Evolutionary conservation across 2,113 vertebrate species (phyloP).

Genomic region (Pachypanchax playfairii): DNA sequence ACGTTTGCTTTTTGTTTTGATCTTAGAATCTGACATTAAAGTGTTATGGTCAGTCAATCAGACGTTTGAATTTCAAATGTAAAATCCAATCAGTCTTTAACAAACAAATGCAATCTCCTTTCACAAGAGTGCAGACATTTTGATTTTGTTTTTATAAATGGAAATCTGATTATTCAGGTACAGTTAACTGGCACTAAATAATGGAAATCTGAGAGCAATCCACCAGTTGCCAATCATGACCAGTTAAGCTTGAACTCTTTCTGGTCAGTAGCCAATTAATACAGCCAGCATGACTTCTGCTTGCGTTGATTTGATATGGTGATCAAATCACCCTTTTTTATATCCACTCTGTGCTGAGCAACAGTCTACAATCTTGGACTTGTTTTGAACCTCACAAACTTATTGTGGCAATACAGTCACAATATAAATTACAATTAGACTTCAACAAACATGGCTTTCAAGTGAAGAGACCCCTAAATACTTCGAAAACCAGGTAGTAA

Average conservation of each 20-base stretch:
- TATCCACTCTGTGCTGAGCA: conserved; percentile 47
- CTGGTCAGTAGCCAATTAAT: neutral
- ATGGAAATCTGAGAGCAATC: neutral
- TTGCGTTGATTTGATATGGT: conserved; percentile 31
- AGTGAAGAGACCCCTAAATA: conserved; percentile 46
- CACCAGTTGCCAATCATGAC: neutral
- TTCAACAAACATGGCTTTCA: conserved; percentile 54
- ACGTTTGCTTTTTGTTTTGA: too few relatives aligned
- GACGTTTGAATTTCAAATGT: too few relatives aligned
- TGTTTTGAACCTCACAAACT: conserved; percentile 36
- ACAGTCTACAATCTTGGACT: conserved; percentile 15
- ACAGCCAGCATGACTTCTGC: conserved; percentile 11
- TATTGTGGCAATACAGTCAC: conserved; percentile 41
- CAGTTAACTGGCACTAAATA: neutral
- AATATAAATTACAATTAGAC: conserved; percentile 61
- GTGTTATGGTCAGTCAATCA: too few relatives aligned
- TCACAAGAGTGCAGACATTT: neutral
- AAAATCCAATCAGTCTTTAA: too few relatives aligned
- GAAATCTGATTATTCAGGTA: neutral
- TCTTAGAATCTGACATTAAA: too few relatives aligned
- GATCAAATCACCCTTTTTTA: conserved; percentile 40
- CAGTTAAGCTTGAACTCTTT: neutral
- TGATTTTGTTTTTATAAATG: neutral
- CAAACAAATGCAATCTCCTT: too few relatives aligned
- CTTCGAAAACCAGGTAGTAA: conserved; percentile 45